A percentile compares a stretch with the other conserved stretches of the same genome.
Conservation (phyloP, 2,797 vertebrate species). For the Chrysocyon brachyurus region DNA sequence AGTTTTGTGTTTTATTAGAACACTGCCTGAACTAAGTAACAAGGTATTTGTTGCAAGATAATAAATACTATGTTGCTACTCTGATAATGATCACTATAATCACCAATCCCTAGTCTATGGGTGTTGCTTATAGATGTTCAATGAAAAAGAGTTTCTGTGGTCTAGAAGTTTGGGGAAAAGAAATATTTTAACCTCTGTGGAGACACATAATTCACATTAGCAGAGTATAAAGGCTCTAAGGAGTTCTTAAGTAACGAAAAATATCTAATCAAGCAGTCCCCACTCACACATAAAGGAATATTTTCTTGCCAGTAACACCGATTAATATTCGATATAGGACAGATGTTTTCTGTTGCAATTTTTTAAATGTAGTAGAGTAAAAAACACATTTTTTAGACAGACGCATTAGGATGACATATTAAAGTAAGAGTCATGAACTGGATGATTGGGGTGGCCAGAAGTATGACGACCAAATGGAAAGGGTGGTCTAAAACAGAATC, state of each 20-base stretch:
- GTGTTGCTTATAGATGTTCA: not conserved
- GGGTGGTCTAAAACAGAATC: not conserved
- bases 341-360: slow-evolving; percentile 1
- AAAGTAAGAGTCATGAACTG: slow-evolving; percentile 37
- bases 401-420: not conserved
- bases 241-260: not conserved
- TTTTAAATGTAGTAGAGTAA: not conserved
- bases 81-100: not conserved
- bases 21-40: slow-evolving; percentile 2
- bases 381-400: not conserved
- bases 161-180: not conserved
- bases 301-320: not conserved
- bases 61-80: slow-evolving; percentile 17
- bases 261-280: not conserved
- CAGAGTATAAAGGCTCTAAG: not conserved
- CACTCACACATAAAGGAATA: not conserved
- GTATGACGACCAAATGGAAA: slow-evolving; percentile 16
- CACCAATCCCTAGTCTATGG: not conserved
- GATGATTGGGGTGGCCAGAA: not conserved
- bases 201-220: not conserved
- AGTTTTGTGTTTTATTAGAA: slow-evolving; percentile 45
- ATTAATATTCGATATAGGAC: not conserved
- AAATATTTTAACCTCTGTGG: not conserved
- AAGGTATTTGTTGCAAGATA: not conserved
- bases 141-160: not conserved